Evolutionary conservation across 2,888 invertebrate species (phyloP), one percentile per base, ranked within the genome.

Genomic region (Steinernema scapterisci): DNA sequence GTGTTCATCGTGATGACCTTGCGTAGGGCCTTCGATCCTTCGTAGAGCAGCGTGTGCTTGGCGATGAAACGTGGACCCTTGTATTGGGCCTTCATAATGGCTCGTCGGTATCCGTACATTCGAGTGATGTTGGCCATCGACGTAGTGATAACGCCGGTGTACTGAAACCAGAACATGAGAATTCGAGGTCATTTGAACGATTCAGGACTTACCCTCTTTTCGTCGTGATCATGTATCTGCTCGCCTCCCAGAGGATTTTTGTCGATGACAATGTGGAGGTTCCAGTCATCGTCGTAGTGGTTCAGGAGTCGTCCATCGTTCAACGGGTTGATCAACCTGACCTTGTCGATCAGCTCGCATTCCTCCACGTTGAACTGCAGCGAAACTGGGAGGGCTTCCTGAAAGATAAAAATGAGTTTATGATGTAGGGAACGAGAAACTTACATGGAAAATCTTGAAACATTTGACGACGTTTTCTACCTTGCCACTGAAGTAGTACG

Each of bases 401-500:
- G 23, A 21, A 21, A 52, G 11, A 23, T 19, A 48, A 48, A 5
- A 9, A 44, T 19, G 6, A 48, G 48, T 9, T 6, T 19, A 48
- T n/a, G n/a, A n/a, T n/a, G n/a, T n/a, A 52, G 21, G 11, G 2
- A 9, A 21, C 11, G 1, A n/a, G 23, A 9, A 52, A 52, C 23
- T 52, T 3, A 52, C 52, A 5, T 52, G 52, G 23, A 52, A 52
- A 3, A 52, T 23, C 23, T 23, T n/a, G 21, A 52, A 52, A 23
- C 21, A 9, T 1, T 11, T 52, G 23, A 52, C 23, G 11, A 52
- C 52, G 52, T 52, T 52, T 1, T 11, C 52, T 1, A 52, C 52
- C 23, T 52, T 52, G 19, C 52, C 52, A 11, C 52, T 52, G 23
- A 52, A 52, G 52, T 52, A 52, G 52, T 52, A 52, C 21, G 19